Evolutionary conservation across 2,888 invertebrate species (phyloP).

Genomic region (Lydus trimaculatus): DNA sequence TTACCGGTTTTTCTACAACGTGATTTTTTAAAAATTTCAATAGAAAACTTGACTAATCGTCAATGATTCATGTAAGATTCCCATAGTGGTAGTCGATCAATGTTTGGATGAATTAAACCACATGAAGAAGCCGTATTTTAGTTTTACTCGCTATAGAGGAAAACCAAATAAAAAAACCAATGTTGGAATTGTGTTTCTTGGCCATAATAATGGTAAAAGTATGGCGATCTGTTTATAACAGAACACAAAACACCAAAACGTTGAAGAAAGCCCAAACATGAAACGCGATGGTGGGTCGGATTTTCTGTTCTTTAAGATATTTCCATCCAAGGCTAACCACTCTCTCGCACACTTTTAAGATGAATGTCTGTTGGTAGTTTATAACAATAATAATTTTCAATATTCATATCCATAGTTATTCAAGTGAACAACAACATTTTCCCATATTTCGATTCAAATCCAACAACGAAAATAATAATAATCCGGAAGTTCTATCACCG

Average conservation of each 20-base stretch:
- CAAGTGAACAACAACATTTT: background rate
- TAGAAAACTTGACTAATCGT: background rate
- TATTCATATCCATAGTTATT: conserved; percentile 7
- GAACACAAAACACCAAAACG: background rate
- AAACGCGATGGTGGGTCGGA: background rate
- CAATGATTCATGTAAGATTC: background rate
- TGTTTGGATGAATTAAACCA: too few species aligned
- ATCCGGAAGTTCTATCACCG: background rate
- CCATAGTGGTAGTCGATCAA: background rate
- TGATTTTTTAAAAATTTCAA: background rate
- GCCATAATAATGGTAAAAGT: conserved; percentile 12
- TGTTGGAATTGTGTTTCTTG: conserved; percentile 14
- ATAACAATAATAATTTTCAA: conserved; percentile 6
- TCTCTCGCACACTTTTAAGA: conserved; percentile 37
- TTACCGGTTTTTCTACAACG: too few species aligned
- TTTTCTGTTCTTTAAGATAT: conserved; percentile 3
- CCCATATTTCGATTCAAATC: background rate
- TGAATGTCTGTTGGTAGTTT: conserved; percentile 31
- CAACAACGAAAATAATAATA: background rate
- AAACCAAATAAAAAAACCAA: too few species aligned
- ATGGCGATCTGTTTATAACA: conserved; percentile 17
- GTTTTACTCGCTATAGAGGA: background rate
- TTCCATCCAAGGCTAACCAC: conserved; percentile 38
- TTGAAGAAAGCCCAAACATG: background rate
- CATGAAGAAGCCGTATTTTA: background rate